A percentile compares a stretch with the other conserved stretches of the same genome.
phyloP scores from a whole-genome alignment of 2,888 invertebrate species.

The Caenorhabditis wallacei region DNA sequence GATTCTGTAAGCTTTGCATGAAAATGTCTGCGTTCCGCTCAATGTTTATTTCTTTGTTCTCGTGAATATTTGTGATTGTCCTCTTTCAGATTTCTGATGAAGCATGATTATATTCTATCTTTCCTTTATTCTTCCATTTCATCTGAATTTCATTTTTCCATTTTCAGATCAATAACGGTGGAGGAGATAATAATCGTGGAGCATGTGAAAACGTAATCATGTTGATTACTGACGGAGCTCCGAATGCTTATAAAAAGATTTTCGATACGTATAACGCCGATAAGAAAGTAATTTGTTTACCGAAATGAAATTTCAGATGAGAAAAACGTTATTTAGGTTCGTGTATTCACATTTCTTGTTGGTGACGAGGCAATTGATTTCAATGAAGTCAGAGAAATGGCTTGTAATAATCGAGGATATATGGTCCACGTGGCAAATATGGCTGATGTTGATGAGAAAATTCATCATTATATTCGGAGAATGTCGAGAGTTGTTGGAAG shows the following conservation, averaged over 20 bases:
- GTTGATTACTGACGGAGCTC: slow-evolving; percentile 98
- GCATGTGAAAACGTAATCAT: slow-evolving; percentile 97
- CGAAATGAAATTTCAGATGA: not conserved
- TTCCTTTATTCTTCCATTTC: not conserved
- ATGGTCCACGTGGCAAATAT: slow-evolving; percentile 94
- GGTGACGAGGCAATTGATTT: slow-evolving; percentile 95
- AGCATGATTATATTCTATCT: slow-evolving; percentile 26
- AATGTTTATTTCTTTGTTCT: slow-evolving; percentile 9
- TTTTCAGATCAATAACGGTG: slow-evolving; percentile 64
- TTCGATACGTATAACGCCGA: slow-evolving; percentile 95
- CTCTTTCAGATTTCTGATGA: slow-evolving; percentile 7
- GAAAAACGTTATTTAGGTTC: slow-evolving; percentile 87
- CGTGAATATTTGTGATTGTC: slow-evolving; percentile 20
- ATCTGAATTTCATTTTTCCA: not conserved
- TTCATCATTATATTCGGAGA: slow-evolving; percentile 94
- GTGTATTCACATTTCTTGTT: slow-evolving; percentile 98
- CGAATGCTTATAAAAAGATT: slow-evolving; percentile 93
- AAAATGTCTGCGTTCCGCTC: slow-evolving; percentile 4
- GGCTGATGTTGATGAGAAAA: slow-evolving; percentile 98
- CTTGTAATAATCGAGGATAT: slow-evolving; percentile 95
- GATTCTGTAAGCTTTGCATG: slow-evolving; percentile 74
- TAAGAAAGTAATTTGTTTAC: slow-evolving; percentile 83
- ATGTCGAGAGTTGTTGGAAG: slow-evolving; percentile 96
- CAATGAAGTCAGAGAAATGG: slow-evolving; percentile 92
- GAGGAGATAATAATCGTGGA: slow-evolving; percentile 53